These are phyloP conservation scores for Drosophila setosimentum DNA, from an alignment of 2,888 invertebrate genomes.

Conservation along the genomic window DNA sequence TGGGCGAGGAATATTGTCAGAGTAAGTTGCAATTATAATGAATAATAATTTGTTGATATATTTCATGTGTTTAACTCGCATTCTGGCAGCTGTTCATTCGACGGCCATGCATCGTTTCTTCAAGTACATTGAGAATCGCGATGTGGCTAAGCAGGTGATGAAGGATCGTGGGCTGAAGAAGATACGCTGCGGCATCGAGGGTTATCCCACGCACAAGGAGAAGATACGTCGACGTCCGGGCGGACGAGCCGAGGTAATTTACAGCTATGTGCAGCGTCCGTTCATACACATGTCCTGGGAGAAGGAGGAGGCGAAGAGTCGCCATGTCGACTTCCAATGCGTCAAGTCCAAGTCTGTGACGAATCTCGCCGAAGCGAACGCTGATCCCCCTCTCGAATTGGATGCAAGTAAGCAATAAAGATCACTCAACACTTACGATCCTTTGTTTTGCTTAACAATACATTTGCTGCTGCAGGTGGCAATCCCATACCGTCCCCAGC, in stretches of 20 bases:
- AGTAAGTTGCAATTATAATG: slow-evolving; percentile 86
- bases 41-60: too few species aligned
- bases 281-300: slow-evolving; percentile 98
- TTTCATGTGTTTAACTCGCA: neutral
- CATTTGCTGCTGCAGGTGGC: slow-evolving; percentile 72
- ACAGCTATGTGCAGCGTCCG: slow-evolving; percentile 99
- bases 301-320: slow-evolving; percentile 99
- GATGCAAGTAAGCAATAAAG: slow-evolving; percentile 81
- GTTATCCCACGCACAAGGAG: slow-evolving; percentile 99
- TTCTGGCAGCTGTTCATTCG: slow-evolving; percentile 91
- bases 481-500: slow-evolving; percentile 83
- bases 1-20: slow-evolving; percentile 99
- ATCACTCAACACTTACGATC: neutral
- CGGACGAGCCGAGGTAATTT: slow-evolving; percentile 96
- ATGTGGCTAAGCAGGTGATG: slow-evolving; percentile 99
- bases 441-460: neutral
- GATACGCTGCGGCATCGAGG: slow-evolving; percentile 99
- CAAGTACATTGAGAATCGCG: slow-evolving; percentile 99
- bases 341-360: slow-evolving; percentile 99
- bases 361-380: slow-evolving; percentile 97
- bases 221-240: slow-evolving; percentile 98
- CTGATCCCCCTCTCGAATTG: slow-evolving; percentile 90
- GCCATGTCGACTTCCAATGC: slow-evolving; percentile 99
- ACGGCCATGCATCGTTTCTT: slow-evolving; percentile 99
- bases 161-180: slow-evolving; percentile 99